These are phyloP conservation scores for Micromys minutus DNA, from an alignment of 2,113 vertebrate species.

Conservation along the genomic window DNA sequence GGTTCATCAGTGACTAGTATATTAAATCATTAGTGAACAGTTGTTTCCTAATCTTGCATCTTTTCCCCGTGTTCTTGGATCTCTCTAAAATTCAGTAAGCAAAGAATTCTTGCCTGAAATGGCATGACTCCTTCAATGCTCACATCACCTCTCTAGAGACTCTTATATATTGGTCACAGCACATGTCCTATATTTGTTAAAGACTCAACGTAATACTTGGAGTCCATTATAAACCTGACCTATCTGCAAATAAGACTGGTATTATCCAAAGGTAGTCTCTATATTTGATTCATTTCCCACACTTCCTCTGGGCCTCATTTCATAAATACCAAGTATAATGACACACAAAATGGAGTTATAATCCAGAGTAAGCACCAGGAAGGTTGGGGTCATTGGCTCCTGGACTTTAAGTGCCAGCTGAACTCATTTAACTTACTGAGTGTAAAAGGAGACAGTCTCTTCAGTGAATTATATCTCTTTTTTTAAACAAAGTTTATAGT, in stretches of 20 bases:
- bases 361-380: not conserved
- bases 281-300: not conserved
- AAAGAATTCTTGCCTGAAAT: not conserved
- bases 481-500: not conserved
- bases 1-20: not conserved
- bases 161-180: not conserved
- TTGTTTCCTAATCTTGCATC: not conserved
- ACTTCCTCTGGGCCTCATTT: not conserved
- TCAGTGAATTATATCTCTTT: not conserved
- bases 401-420: not conserved
- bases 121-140: not conserved
- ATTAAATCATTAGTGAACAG: not conserved
- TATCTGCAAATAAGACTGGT: not conserved
- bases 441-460: not conserved
- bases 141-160: not conserved
- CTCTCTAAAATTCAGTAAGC: not conserved
- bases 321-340: not conserved
- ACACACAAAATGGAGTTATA: not conserved
- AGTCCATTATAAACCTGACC: not conserved
- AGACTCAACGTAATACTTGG: not conserved
- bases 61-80: not conserved
- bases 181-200: not conserved
- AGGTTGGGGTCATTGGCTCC: not conserved
- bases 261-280: not conserved
- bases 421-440: not conserved